Evolutionary conservation across 1,140 invertebrate genomes (phyloP).

Genomic region (Proales similis): DNA sequence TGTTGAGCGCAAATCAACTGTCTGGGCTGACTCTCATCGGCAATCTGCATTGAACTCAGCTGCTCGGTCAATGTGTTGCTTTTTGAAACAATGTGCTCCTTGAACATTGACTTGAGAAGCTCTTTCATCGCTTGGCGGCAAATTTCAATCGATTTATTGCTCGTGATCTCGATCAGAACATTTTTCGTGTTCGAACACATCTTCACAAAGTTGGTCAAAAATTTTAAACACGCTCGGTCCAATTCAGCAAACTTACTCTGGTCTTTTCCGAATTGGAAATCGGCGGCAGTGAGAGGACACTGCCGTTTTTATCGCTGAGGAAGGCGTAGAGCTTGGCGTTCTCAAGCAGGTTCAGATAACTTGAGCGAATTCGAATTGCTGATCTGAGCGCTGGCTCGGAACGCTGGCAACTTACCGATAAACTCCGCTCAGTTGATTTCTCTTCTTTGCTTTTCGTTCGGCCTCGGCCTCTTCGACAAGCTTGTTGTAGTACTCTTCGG

Average conservation of each 20-base stretch:
- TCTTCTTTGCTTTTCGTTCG: slow-evolving; percentile 64
- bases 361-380: slow-evolving; percentile 40
- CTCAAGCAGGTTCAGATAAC: slow-evolving; percentile 68
- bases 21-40: neutral
- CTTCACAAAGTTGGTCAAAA: slow-evolving; percentile 43
- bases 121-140: slow-evolving; percentile 66
- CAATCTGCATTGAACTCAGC: neutral
- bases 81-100: slow-evolving; percentile 49
- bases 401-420: slow-evolving; percentile 59
- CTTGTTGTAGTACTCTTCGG: slow-evolving; percentile 61
- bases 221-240: neutral
- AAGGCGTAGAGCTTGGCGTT: slow-evolving; percentile 66
- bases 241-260: slow-evolving; percentile 57
- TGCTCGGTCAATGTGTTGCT: slow-evolving; percentile 8
- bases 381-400: neutral
- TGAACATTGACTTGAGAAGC: slow-evolving; percentile 60
- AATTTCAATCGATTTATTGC: slow-evolving; percentile 59
- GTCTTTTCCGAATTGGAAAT: slow-evolving; percentile 72
- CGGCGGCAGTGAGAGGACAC: slow-evolving; percentile 71
- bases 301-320: slow-evolving; percentile 59
- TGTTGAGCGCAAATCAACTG: slow-evolving; percentile 59
- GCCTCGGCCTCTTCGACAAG: slow-evolving; percentile 65
- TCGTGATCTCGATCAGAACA: slow-evolving; percentile 72
- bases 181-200: slow-evolving; percentile 57
- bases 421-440: slow-evolving; percentile 69